Base-by-base conservation (phyloP, 2,888 invertebrate species). In the Melipona bicolor region DNA sequence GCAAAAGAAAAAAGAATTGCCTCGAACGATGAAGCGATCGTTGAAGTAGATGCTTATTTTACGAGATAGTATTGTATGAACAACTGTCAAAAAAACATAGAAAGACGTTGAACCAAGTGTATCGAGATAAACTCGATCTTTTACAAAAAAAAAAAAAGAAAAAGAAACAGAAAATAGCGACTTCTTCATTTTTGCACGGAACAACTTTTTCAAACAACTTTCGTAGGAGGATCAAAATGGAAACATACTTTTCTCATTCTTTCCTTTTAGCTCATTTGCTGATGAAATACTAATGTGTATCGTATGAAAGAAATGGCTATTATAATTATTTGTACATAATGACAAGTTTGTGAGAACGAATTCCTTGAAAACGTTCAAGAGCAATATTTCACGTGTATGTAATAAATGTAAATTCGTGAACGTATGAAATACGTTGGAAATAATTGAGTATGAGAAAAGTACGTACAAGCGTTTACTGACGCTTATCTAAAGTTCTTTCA, bases 301-400 rank as follows among this genome's bases (percentile, higher is more conserved):
- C 21, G 59, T 72, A 50, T 64, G 52, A 27, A 52, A 52, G 15
- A 52, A 15, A 43, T 61, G 54, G 21, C 43, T 54, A 68, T 32
- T 32, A 32, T 19, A 15, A 72, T 77, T 72, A 43, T 78, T 78
- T 81, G 78, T 81, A 81, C 56, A 73, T 81, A 68, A 24, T 27
- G 27, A 5, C 52, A 64, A 73, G 74, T 79, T 69, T 79, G 50
- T 67, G 70, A 74, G 19, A 49, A 32, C 15, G 9, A 13, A 52
- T 27, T 5, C 13, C 5, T 27, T 32, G 50, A 62, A 73, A n/a
- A 54, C 49, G 17, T 49, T 32, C 3, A n/a, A 49, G 32, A 54
- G 27, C 32, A 50, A 73, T 32, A 61, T 50, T 50, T 72, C 5
- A 19, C n/a, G 50, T 19, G 43, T 9, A 43, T 9, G 4, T 27